Evolutionary conservation across 2,113 vertebrate genomes (phyloP), one percentile per base, ranked within the genome.

Genomic region (Typhlomys cinereus): DNA sequence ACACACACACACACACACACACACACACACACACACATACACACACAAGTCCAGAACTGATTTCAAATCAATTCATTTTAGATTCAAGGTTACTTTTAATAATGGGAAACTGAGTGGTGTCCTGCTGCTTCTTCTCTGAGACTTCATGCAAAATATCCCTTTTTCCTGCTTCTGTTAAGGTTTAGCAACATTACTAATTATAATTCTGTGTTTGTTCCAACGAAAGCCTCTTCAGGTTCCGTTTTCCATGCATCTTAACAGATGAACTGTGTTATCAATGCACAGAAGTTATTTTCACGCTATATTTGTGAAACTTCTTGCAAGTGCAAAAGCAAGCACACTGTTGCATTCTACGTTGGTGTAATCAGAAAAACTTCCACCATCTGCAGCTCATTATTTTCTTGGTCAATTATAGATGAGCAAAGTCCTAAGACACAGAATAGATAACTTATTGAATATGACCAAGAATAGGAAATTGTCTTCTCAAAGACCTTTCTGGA

Each of bases 401-500:
- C 91, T 94, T 95, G 79, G 69, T 97, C 95, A 96, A 95, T 96
- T 97, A 93, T 92, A 96, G 76, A 96, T 95, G 85, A 97, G 96
- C 48, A 84, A 92, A 97, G 66, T 90, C 85, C 61, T 96, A 69
- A 96, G 95, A 92, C 79, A 50, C 54, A 85, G 86, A 95, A 90
- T 34, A 57, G 66, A 82, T 97, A 96, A 97, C 97, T 81, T 91
- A 96, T 97, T 91, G 97, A 95, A 89, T 73, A 83, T 54, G 95
- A 93, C 39, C n/a, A 80, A 96, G 76, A 64, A 41, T 90, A 95
- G 46, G 88, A 93, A 7, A 48, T 29, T 94, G n/a, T n/a, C n/a
- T 96, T 95, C 78, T 97, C 57, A 95, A 92, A 97, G 87, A 20
- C 75, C 96, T 96, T 97, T 97, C 50, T 82, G 62, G 81, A 88